Conservation (phyloP, 1,140 invertebrate species). For the Colletes latitarsis region DNA sequence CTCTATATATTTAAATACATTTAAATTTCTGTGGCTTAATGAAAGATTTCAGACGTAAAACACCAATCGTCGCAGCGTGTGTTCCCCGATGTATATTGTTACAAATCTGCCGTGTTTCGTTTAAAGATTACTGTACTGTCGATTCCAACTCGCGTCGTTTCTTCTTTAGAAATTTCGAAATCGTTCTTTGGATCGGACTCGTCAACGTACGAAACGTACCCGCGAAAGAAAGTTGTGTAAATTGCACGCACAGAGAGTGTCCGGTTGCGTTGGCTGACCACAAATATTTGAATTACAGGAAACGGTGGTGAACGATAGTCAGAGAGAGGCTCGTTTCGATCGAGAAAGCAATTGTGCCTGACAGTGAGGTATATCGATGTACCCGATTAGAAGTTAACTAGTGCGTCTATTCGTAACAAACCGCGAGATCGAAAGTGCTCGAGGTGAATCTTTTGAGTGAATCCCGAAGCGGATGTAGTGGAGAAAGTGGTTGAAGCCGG, state of each 20-base stretch:
- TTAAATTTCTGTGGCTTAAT: too few relatives aligned
- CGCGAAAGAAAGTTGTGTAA: constrained; percentile 12
- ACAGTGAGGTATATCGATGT: background rate
- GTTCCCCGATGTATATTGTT: background rate
- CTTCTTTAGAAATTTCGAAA: too few relatives aligned
- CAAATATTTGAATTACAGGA: constrained; percentile 52
- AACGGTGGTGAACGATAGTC: constrained; percentile 27
- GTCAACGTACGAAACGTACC: background rate
- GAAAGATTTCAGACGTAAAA: too few relatives aligned
- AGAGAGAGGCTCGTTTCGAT: background rate
- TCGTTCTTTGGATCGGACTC: background rate
- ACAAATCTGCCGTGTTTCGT: background rate
- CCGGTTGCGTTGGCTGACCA: constrained; percentile 29
- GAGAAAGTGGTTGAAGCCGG: constrained; percentile 49
- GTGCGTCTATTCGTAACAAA: constrained; percentile 17
- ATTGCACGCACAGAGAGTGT: constrained; percentile 1
- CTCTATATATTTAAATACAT: too few relatives aligned
- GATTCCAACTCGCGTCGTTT: background rate
- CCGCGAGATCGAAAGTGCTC: constrained; percentile 40
- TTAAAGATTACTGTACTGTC: background rate
- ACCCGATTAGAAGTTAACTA: constrained; percentile 2
- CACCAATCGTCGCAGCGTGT: background rate
- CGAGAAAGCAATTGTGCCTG: constrained; percentile 19
- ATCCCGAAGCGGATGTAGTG: constrained; percentile 7
- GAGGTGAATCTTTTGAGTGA: constrained; percentile 44